phyloP scores from a whole-genome alignment of 2,113 vertebrate genomes.

The Galbula dea region DNA sequence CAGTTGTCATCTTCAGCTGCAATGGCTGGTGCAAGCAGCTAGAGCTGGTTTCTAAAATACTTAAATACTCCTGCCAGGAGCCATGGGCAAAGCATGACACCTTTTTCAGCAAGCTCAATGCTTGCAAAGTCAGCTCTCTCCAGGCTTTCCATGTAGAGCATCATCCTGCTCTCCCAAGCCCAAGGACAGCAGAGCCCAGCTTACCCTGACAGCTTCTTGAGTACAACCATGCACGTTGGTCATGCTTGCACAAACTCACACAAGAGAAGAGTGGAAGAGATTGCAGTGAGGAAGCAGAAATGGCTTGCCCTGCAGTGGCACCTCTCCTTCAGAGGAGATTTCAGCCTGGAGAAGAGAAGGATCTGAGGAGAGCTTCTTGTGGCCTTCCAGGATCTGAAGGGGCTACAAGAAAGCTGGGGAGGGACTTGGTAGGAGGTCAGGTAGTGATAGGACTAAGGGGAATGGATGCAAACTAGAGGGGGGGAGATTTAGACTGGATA shows the following conservation, averaged over 20 bases:
- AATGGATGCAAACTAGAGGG: too few relatives aligned
- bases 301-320: not conserved
- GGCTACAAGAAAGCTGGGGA: too few relatives aligned
- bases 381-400: too few relatives aligned
- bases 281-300: not conserved
- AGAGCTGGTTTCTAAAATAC: not conserved
- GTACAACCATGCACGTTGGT: not conserved
- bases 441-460: too few relatives aligned
- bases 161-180: not conserved
- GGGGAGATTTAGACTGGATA: too few relatives aligned
- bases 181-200: not conserved
- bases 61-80: not conserved
- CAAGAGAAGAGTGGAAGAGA: not conserved
- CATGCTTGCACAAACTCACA: not conserved
- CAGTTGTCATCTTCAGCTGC: not conserved
- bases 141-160: not conserved
- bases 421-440: too few relatives aligned
- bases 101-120: not conserved
- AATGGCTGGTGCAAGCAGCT: not conserved
- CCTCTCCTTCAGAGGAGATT: not conserved
- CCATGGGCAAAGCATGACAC: not conserved
- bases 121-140: not conserved
- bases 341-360: too few relatives aligned
- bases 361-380: too few relatives aligned
- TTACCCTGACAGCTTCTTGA: not conserved